phyloP scores from a whole-genome alignment of 2,888 invertebrate species.

The Drosophila mercatorum region DNA sequence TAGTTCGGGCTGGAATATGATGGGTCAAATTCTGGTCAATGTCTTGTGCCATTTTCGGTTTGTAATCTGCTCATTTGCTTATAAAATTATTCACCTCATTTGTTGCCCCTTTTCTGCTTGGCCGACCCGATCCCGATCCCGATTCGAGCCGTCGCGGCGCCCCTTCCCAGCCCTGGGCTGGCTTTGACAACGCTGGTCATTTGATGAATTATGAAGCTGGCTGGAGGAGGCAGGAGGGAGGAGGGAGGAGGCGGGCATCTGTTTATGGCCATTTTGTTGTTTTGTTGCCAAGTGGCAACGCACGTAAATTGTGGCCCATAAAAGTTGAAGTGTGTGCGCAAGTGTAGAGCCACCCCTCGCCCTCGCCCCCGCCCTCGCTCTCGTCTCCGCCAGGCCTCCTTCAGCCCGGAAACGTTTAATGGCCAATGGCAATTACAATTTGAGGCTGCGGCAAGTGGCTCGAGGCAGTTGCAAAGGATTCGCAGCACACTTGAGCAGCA shows the following conservation, averaged over 20 bases:
- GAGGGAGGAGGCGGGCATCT: constrained; percentile 34
- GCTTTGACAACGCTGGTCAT: constrained; percentile 55
- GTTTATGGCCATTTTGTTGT: constrained; percentile 72
- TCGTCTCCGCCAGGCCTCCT: neutral
- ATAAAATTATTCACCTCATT: constrained; percentile 83
- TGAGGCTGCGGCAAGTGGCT: constrained; percentile 40
- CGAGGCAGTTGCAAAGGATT: constrained; percentile 45
- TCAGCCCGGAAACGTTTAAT: constrained; percentile 55
- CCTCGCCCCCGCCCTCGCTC: neutral
- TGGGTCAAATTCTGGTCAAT: constrained; percentile 64
- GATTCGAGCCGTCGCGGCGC: neutral
- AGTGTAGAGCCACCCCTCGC: constrained; percentile 32
- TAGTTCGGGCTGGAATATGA: constrained; percentile 51
- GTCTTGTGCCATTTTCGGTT: constrained; percentile 72
- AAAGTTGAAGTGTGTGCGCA: constrained; percentile 60
- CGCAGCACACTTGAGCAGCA: constrained; percentile 44
- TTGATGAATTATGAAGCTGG: constrained; percentile 63
- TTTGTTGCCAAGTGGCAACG: constrained; percentile 53
- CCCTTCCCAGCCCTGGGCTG: neutral
- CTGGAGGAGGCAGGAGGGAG: neutral
- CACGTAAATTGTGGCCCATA: constrained; percentile 72
- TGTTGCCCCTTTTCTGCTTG: constrained; percentile 80
- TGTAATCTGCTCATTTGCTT: constrained; percentile 80
- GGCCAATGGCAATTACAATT: constrained; percentile 65
- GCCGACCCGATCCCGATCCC: neutral